Evolutionary conservation across 2,888 invertebrate genomes (phyloP).

Genomic region (Phortica magna): DNA sequence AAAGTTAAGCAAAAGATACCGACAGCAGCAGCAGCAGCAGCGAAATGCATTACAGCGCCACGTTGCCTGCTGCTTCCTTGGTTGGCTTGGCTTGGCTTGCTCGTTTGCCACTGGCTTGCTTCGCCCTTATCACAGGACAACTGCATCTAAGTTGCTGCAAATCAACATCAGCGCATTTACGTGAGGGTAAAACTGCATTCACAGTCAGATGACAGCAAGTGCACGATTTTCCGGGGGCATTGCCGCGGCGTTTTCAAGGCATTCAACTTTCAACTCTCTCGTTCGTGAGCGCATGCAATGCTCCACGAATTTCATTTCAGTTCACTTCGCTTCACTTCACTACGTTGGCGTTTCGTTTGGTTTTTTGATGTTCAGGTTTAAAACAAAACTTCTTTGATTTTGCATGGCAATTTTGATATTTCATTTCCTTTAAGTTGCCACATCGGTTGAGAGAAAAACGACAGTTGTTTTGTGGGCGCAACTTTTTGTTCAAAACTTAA

Average conservation of each 20-base stretch:
- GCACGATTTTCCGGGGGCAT: constrained; percentile 55
- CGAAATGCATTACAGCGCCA: not conserved
- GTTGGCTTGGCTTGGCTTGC: not conserved
- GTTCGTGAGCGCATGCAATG: not conserved
- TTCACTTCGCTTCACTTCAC: not conserved
- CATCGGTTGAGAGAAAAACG: constrained; percentile 17
- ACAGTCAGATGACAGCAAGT: not conserved
- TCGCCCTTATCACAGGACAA: constrained; percentile 20
- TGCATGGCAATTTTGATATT: not conserved
- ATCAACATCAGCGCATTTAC: constrained; percentile 19
- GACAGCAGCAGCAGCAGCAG: not conserved
- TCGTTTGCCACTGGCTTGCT: not conserved
- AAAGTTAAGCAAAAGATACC: constrained; percentile 33
- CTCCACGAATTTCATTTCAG: not conserved
- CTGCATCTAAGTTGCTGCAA: constrained; percentile 33
- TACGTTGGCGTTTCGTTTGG: not conserved
- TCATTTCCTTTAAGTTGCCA: not conserved
- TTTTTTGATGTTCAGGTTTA: not conserved
- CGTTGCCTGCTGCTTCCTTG: constrained; percentile 1
- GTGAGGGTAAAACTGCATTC: constrained; percentile 23
- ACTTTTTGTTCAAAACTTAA: constrained; percentile 25
- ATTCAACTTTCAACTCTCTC: constrained; percentile 74
- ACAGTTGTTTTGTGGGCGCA: constrained; percentile 29
- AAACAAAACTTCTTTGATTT: constrained; percentile 4
- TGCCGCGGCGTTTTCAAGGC: constrained; percentile 72